Evolutionary conservation across 1,140 invertebrate species (phyloP).

Genomic region (Drosophila orosa): DNA sequence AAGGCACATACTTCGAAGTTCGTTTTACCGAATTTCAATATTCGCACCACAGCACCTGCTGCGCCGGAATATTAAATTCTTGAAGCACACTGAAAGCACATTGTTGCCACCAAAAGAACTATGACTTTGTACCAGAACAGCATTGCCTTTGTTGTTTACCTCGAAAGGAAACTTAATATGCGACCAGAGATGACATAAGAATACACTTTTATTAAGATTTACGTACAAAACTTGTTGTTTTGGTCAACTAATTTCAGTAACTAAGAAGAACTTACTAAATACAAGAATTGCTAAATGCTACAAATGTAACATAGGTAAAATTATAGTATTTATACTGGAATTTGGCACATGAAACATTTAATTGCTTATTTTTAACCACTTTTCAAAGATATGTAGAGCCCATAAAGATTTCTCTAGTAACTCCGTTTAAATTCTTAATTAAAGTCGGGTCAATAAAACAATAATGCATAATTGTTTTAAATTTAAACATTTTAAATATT

Average conservation of each 20-base stretch:
- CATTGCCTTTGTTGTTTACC: background rate
- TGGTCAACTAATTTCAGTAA: background rate
- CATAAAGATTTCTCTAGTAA: background rate
- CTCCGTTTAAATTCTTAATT: background rate
- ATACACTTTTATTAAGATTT: background rate
- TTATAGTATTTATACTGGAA: no score
- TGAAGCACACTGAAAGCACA: background rate
- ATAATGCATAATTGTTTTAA: background rate
- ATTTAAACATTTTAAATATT: background rate
- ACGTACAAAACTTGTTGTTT: no score
- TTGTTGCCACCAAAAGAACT: background rate
- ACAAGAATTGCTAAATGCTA: background rate
- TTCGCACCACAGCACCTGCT: slow-evolving; percentile 8
- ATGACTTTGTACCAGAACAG: background rate
- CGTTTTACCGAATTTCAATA: slow-evolving; percentile 9
- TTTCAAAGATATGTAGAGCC: no score
- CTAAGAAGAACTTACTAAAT: background rate
- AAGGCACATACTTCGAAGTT: background rate
- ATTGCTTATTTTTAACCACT: background rate
- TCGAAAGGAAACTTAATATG: background rate
- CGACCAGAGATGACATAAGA: background rate
- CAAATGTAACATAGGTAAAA: no score
- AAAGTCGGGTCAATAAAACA: background rate
- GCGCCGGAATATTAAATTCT: slow-evolving; percentile 19
- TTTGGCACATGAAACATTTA: background rate